A percentile compares a stretch with the other conserved stretches of the same genome.
Evolutionary conservation across 2,113 vertebrate genomes (phyloP).

Genomic region (Ramphastos sulfuratus): DNA sequence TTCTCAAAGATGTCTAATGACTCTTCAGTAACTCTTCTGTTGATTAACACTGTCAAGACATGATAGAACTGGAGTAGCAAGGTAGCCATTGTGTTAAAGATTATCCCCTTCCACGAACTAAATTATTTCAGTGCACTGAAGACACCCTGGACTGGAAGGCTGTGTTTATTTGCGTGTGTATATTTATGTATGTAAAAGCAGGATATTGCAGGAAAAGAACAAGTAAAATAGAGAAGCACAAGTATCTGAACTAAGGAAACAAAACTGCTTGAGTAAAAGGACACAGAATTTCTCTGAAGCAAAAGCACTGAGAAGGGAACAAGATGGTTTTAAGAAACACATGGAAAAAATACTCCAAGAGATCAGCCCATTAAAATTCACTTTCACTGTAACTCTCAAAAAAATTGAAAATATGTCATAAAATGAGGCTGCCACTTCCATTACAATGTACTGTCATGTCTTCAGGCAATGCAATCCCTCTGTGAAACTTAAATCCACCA

Average conservation of each 20-base stretch:
- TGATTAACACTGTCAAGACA: not conserved
- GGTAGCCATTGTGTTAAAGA: not conserved
- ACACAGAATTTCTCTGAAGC: not conserved
- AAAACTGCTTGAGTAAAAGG: not conserved
- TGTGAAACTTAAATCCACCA: not conserved
- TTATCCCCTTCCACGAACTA: not conserved
- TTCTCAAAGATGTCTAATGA: not conserved
- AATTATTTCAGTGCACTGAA: conserved; percentile 3
- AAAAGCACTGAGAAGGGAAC: not conserved
- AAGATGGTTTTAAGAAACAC: not conserved
- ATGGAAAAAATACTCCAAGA: not conserved
- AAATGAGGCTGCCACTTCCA: not conserved
- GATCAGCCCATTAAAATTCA: conserved; percentile 5
- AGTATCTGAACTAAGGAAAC: not conserved
- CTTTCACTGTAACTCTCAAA: not conserved
- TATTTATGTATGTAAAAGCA: not conserved
- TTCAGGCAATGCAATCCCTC: not conserved
- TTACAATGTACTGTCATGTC: not conserved
- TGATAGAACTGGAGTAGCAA: not conserved
- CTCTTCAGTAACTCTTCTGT: not conserved
- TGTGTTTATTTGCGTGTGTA: not conserved
- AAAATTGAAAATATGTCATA: not conserved
- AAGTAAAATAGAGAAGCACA: conserved; percentile 12
- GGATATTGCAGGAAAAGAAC: not conserved
- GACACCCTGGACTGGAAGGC: not conserved